phyloP scores from a whole-genome alignment of 2,113 vertebrate species.

The Lutjanus erythropterus region DNA sequence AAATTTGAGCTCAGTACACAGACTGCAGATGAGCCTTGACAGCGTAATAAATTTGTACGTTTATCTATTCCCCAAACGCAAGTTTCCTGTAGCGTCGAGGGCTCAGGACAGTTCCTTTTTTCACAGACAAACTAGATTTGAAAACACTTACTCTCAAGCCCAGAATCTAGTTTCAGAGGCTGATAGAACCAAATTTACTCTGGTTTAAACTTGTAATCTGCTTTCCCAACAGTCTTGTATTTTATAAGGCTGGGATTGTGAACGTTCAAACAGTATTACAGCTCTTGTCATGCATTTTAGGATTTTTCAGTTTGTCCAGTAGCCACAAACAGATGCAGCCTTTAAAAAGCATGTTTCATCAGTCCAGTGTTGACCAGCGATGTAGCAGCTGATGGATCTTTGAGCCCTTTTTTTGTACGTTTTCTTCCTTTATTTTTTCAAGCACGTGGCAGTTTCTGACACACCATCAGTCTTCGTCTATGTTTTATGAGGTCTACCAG shows the following conservation, averaged over 20 bases:
- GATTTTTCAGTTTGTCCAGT: background rate
- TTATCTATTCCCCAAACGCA: slow-evolving; percentile 5
- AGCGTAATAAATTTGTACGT: slow-evolving; percentile 3
- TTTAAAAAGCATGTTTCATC: background rate
- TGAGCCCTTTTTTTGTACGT: too few relatives aligned
- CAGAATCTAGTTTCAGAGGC: slow-evolving; percentile 7
- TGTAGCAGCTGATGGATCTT: too few relatives aligned
- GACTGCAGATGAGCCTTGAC: slow-evolving; percentile 1
- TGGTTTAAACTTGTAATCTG: slow-evolving; percentile 1
- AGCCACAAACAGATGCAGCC: background rate
- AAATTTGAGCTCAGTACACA: slow-evolving; percentile 16
- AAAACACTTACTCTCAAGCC: slow-evolving; percentile 5
- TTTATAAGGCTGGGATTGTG: background rate
- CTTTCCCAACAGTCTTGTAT: background rate
- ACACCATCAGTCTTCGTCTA: slow-evolving; percentile 36
- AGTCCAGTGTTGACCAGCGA: too few relatives aligned
- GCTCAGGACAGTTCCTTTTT: slow-evolving; percentile 12
- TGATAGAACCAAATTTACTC: background rate
- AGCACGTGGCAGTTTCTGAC: slow-evolving; percentile 15
- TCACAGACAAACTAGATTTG: background rate
- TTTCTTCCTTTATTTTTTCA: background rate
- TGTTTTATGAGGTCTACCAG: slow-evolving; percentile 55
- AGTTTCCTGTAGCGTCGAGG: background rate
- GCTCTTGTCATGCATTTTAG: background rate
- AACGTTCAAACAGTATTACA: background rate